A percentile compares a stretch with the other conserved stretches of the same genome.
These are phyloP conservation scores for Myiotriccus ornatus DNA, from an alignment of 2,797 vertebrate species.

Conservation along the genomic window DNA sequence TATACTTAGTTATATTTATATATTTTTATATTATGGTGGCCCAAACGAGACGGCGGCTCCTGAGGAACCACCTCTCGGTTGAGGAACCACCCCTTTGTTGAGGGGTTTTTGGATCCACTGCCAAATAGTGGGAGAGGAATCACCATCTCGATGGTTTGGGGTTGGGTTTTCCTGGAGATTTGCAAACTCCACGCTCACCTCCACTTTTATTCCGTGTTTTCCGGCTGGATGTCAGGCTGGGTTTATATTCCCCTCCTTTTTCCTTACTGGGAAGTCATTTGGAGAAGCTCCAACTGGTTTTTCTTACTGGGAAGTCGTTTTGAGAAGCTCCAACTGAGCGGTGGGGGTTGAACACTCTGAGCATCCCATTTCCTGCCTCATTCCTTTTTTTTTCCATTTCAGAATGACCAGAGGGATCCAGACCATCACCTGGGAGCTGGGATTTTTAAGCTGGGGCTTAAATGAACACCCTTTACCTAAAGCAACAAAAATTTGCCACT, in stretches of 20 bases:
- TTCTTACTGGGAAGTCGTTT: background rate
- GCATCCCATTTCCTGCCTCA: background rate
- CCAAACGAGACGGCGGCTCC: too few relatives aligned
- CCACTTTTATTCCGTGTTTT: background rate
- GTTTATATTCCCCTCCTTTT: background rate
- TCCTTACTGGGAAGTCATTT: background rate
- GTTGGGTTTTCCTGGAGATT: too few relatives aligned
- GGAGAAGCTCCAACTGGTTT: background rate
- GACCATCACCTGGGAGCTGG: fast-evolving
- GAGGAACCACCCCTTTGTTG: background rate
- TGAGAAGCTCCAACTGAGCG: background rate
- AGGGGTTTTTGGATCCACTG: background rate
- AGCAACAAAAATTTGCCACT: background rate
- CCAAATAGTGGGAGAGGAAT: background rate
- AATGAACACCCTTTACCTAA: background rate
- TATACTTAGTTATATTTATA: too few relatives aligned
- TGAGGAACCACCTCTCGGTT: too few relatives aligned
- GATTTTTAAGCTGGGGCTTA: background rate
- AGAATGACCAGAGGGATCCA: background rate
- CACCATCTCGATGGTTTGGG: background rate
- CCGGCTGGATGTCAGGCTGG: background rate
- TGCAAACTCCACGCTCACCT: background rate
- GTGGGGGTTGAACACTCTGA: background rate
- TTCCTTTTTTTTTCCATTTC: background rate
- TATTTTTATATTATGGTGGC: background rate